These are phyloP conservation scores for Okapia johnstoni DNA, from an alignment of 2,113 vertebrate species.

Conservation along the genomic window DNA sequence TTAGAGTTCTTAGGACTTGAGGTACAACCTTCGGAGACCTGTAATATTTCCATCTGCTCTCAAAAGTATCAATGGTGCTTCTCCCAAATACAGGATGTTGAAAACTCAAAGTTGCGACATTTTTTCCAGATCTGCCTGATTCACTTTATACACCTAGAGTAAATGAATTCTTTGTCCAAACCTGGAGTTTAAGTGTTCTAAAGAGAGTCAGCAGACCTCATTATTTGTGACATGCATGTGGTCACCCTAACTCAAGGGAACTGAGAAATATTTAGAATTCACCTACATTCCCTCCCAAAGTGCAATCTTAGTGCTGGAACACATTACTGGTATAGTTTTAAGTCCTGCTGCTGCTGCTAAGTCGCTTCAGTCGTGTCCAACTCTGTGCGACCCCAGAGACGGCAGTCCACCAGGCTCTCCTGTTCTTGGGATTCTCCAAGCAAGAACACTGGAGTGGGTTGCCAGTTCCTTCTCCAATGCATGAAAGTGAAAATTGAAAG, in stretches of 20 bases:
- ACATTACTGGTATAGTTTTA: not conserved
- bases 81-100: not conserved
- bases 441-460: too few species aligned
- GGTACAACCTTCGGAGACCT: not conserved
- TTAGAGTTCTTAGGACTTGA: not conserved
- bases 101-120: not conserved
- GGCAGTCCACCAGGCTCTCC: too few species aligned
- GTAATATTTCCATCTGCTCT: not conserved
- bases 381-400: too few species aligned
- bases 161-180: not conserved
- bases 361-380: too few species aligned
- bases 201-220: not conserved
- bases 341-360: not conserved
- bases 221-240: not conserved
- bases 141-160: not conserved
- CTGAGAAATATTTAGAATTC: not conserved
- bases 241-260: not conserved
- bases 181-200: not conserved
- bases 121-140: not conserved
- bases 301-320: not conserved
- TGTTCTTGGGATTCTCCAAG: too few species aligned
- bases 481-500: too few species aligned
- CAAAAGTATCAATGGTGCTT: not conserved
- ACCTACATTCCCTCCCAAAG: not conserved
- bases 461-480: too few species aligned